phyloP scores from a whole-genome alignment of 2,888 invertebrate species.

The Agrotis puta region DNA sequence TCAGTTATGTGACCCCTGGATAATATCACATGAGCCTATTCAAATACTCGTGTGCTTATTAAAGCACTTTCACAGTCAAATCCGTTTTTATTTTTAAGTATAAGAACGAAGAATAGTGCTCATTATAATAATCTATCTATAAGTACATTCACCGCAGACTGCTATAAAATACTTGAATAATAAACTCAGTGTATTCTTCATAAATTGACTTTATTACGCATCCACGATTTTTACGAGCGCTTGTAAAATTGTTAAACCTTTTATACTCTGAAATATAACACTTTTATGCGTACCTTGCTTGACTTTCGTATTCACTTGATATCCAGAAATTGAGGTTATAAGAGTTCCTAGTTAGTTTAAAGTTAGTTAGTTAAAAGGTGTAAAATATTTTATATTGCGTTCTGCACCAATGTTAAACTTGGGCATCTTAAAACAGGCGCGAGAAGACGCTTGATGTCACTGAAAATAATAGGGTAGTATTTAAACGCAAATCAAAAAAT shows the following conservation, averaged over 20 bases:
- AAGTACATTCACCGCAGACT: conserved; percentile 39
- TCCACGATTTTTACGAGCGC: conserved; percentile 46
- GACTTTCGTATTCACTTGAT: background rate
- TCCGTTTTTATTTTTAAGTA: conserved; percentile 14
- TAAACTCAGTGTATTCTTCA: conserved; percentile 47
- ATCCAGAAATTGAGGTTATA: background rate
- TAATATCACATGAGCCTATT: conserved; percentile 7
- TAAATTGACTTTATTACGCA: conserved; percentile 58
- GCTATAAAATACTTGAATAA: conserved; percentile 61
- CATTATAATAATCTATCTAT: conserved; percentile 33
- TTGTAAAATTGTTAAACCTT: conserved; percentile 49
- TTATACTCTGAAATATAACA: conserved; percentile 33
- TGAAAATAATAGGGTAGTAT: too few relatives aligned
- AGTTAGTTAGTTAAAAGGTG: too few relatives aligned
- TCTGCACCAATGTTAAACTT: too few relatives aligned
- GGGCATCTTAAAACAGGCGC: too few relatives aligned
- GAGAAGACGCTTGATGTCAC: too few relatives aligned
- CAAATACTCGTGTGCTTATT: conserved; percentile 6
- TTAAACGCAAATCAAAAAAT: too few relatives aligned
- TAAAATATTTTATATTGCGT: too few relatives aligned
- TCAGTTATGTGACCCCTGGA: background rate
- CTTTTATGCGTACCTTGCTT: conserved; percentile 21
- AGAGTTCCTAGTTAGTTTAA: too few relatives aligned
- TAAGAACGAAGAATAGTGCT: conserved; percentile 10
- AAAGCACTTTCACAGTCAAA: conserved; percentile 8